Conservation (phyloP, 1,140 invertebrate species). For the Cydia strobilella region DNA sequence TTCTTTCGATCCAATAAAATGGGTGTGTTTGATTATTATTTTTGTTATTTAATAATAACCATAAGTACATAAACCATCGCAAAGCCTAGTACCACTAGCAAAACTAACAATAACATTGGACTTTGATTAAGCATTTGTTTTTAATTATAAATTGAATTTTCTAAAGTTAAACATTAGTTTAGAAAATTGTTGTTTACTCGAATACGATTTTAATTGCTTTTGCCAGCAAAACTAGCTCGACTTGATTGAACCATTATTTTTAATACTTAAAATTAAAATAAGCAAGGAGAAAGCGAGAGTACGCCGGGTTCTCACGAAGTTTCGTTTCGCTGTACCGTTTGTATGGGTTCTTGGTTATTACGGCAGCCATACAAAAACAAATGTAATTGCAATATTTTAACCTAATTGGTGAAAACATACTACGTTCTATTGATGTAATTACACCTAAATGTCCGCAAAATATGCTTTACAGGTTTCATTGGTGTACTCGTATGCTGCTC, state of each 20-base stretch:
- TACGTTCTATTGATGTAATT: too few relatives aligned
- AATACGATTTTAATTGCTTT: constrained; percentile 9
- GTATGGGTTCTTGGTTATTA: not conserved
- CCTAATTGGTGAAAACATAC: too few relatives aligned
- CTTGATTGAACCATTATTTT: constrained; percentile 13
- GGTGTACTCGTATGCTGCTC: too few relatives aligned
- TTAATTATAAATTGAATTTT: not conserved
- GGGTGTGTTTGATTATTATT: too few relatives aligned
- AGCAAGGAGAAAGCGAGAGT: not conserved
- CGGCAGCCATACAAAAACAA: not conserved
- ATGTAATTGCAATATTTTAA: not conserved
- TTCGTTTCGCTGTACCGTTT: constrained; percentile 22
- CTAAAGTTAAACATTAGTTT: not conserved
- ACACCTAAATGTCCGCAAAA: too few relatives aligned
- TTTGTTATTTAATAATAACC: too few relatives aligned
- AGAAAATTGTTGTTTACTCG: not conserved
- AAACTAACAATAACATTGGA: not conserved
- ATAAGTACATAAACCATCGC: too few relatives aligned
- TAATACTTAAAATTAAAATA: constrained; percentile 5
- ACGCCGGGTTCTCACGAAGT: constrained; percentile 11
- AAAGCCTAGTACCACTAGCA: too few relatives aligned
- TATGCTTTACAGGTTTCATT: too few relatives aligned
- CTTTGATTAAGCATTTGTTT: not conserved
- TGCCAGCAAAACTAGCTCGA: not conserved
- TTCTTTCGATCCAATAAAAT: too few relatives aligned